Percentiles rank a stretch among this genome's conserved stretches.
Evolutionary conservation across 1,140 invertebrate genomes (phyloP).

Genomic region (Drosophila lacteicornis): DNA sequence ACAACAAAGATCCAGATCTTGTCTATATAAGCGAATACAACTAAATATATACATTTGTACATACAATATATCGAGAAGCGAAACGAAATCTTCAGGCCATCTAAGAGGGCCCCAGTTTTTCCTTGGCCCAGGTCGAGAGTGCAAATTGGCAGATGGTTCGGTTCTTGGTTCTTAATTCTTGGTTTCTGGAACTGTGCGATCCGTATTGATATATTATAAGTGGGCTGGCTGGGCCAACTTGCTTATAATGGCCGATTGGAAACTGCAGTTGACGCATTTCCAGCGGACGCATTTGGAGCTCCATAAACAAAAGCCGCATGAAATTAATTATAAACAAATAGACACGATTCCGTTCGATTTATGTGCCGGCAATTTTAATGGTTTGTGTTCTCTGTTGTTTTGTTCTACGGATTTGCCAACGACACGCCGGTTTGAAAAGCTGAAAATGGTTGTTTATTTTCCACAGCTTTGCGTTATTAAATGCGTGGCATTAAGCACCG

Average conservation of each 20-base stretch:
- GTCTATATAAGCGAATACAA: slow-evolving; percentile 16
- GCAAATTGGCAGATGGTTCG: slow-evolving; percentile 65
- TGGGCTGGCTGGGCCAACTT: slow-evolving; percentile 17
- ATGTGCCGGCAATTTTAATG: slow-evolving; percentile 62
- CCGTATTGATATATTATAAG: slow-evolving; percentile 5
- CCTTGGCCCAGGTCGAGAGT: slow-evolving; percentile 67
- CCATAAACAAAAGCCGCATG: slow-evolving; percentile 60
- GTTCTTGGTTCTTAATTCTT: neutral
- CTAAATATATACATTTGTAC: slow-evolving; percentile 26
- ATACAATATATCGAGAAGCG: slow-evolving; percentile 17
- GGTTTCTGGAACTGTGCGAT: slow-evolving; percentile 19
- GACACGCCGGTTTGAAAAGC: slow-evolving; percentile 22
- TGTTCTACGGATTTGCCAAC: slow-evolving; percentile 25
- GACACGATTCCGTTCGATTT: slow-evolving; percentile 51
- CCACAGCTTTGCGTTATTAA: slow-evolving; percentile 25
- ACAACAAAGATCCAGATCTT: slow-evolving; percentile 34
- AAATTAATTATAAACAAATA: slow-evolving; percentile 77
- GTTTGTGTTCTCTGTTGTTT: slow-evolving; percentile 47
- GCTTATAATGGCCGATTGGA: slow-evolving; percentile 25
- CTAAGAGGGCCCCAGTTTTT: slow-evolving; percentile 2
- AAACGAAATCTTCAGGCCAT: slow-evolving; percentile 12
- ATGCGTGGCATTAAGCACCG: slow-evolving; percentile 16
- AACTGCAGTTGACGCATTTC: slow-evolving; percentile 58
- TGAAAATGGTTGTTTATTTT: slow-evolving; percentile 38
- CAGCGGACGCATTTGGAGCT: slow-evolving; percentile 49